Evolutionary conservation across 2,797 vertebrate species (phyloP).

Genomic region (Coracias cyanogaster): DNA sequence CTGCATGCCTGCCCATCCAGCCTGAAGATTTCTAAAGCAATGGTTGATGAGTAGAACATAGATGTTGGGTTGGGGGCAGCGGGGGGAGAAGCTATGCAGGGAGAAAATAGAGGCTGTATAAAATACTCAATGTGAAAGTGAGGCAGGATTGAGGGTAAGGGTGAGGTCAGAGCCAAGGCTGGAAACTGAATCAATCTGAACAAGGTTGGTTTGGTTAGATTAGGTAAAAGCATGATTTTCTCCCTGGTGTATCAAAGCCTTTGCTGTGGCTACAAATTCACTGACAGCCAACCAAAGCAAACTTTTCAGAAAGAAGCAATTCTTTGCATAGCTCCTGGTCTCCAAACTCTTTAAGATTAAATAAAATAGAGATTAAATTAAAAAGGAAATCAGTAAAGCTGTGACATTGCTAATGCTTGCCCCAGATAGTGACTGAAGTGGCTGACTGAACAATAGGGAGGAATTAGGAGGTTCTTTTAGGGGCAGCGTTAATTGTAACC

Average conservation of each 20-base stretch:
- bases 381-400: neutral
- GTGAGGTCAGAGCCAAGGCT: constrained; percentile 73
- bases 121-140: constrained; percentile 76
- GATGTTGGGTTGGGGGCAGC: constrained; percentile 46
- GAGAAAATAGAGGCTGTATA: constrained; percentile 75
- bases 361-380: constrained; percentile 11
- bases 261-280: constrained; percentile 67
- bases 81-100: constrained; percentile 10
- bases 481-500: neutral
- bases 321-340: constrained; percentile 32
- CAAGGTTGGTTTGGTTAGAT: constrained; percentile 66
- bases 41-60: constrained; percentile 76
- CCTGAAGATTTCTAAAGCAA: constrained; percentile 78
- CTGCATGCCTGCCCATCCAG: constrained; percentile 85
- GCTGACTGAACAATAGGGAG: neutral
- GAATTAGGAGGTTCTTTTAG: neutral
- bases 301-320: constrained; percentile 42
- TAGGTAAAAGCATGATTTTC: constrained; percentile 65
- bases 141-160: constrained; percentile 76
- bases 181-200: constrained; percentile 68
- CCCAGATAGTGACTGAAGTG: neutral
- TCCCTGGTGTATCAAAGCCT: constrained; percentile 55
- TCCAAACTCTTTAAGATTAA: constrained; percentile 18
- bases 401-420: neutral
- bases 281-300: constrained; percentile 57